Evolutionary conservation across 2,113 vertebrate species (phyloP).

Genomic region (Phylloscopus trochilus): DNA sequence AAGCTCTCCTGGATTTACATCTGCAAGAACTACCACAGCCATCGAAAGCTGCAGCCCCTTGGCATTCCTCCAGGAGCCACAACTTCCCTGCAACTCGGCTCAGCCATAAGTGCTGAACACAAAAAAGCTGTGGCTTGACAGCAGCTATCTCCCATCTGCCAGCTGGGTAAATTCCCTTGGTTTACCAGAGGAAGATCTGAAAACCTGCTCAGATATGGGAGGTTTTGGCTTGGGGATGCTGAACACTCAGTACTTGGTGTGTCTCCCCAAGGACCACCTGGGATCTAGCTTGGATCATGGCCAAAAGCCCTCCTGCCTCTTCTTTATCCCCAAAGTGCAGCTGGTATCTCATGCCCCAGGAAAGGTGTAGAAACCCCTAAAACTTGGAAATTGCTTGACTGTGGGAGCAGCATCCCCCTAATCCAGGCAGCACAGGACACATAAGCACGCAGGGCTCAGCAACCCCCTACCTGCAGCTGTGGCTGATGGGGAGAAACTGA

Average conservation of each 20-base stretch:
- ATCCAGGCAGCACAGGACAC: not conserved
- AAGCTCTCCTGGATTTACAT: not conserved
- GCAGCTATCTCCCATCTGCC: not conserved
- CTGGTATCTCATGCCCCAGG: rapidly evolving
- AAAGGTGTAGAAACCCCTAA: not conserved
- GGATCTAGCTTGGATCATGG: not conserved
- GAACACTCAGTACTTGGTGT: rapidly evolving
- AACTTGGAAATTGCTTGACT: not conserved
- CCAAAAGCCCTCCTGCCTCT: not conserved
- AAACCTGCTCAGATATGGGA: not conserved
- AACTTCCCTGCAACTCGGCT: not conserved
- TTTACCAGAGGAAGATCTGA: not conserved
- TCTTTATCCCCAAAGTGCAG: not conserved
- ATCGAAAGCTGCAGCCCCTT: rapidly evolving
- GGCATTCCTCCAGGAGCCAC: not conserved
- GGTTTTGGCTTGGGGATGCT: not conserved
- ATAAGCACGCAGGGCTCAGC: not conserved
- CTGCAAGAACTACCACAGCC: not conserved
- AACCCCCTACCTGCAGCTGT: not conserved
- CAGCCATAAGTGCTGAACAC: rapidly evolving
- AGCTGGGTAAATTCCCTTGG: not conserved
- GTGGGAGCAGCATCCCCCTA: not conserved
- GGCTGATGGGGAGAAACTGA: rapidly evolving
- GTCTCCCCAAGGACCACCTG: not conserved
- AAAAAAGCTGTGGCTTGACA: not conserved